Evolutionary conservation across 2,113 vertebrate species (phyloP), one percentile per base, ranked within the genome.

Genomic region (Corythaixoides concolor): DNA sequence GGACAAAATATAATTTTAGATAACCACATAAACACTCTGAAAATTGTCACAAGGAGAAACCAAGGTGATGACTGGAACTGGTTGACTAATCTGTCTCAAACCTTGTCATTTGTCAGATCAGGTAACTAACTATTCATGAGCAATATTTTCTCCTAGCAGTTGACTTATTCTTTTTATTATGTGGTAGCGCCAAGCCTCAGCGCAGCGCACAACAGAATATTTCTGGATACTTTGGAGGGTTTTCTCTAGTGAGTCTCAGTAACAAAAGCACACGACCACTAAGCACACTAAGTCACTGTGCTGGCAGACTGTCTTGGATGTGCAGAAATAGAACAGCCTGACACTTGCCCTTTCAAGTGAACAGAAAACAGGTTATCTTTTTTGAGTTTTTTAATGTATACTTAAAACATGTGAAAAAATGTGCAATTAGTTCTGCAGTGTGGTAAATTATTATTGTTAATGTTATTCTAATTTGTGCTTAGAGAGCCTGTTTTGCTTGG

Each of bases 71-170:
- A 70, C 59, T 92, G 55, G 66, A 94, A 85, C 45, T 47, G 15
- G 45, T 37, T 93, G 86, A 91, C 86, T 93, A 95, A 95, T 93
- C 58, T 76, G 15, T 55, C 59, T 91, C 70, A 87, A 89, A 77
- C 19, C 19, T 77, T 91, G 45, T 73, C 18, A 80, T 93, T 93
- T 90, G 67, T 95, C 74, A 35, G 50, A 82, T 64, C 87, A 91
- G n/a, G 59, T 83, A 91, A 62, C 39, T 78, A 66, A 53, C 66
- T 82, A 75, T 43, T 85, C 62, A 52, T 70, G 70, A 93, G 41
- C 70, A 95, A 94, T 63, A 82, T 88, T 90, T 92, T 79, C 70
- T 93, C n/a, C 30, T 60, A 88, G 69, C 23, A 63, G 33, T 17
- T 91, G 41, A 80, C 45, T 90, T 91, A 79, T 5, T 35, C 26